Evolutionary conservation across 2,888 invertebrate genomes (phyloP).

Genomic region (Lepidochitona cinerea): DNA sequence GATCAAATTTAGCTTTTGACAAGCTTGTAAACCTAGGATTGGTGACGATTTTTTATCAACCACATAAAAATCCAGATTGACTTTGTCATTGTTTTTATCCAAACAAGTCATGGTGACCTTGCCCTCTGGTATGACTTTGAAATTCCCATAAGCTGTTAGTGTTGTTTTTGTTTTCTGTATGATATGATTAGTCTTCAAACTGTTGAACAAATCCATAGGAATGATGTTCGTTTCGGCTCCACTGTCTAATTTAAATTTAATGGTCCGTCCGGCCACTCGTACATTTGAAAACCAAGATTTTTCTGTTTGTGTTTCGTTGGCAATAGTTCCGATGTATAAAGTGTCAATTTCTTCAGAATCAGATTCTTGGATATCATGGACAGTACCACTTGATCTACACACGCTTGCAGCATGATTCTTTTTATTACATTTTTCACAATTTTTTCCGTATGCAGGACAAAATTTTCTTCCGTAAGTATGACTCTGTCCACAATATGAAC

Average conservation of each 20-base stretch:
- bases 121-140: not conserved
- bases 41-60: not conserved
- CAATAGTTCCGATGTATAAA: not conserved
- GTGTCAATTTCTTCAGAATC: not conserved
- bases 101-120: not conserved
- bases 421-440: conserved; percentile 10
- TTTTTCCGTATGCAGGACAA: conserved; percentile 29
- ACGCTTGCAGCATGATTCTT: conserved; percentile 18
- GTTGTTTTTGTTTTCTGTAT: not conserved
- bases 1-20: not conserved
- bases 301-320: not conserved
- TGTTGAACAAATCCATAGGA: not conserved
- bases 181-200: not conserved
- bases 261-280: conserved; percentile 6
- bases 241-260: conserved; percentile 27
- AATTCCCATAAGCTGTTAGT: not conserved
- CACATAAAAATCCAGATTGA: not conserved
- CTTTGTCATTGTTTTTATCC: not conserved
- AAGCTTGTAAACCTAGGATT: not conserved
- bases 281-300: conserved; percentile 15
- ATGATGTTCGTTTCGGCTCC: conserved; percentile 27
- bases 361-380: not conserved
- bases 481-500: conserved; percentile 14
- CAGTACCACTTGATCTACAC: not conserved
- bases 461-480: conserved; percentile 9